phyloP scores from a whole-genome alignment of 2,113 vertebrate species.

The Phrynosoma platyrhinos region DNA sequence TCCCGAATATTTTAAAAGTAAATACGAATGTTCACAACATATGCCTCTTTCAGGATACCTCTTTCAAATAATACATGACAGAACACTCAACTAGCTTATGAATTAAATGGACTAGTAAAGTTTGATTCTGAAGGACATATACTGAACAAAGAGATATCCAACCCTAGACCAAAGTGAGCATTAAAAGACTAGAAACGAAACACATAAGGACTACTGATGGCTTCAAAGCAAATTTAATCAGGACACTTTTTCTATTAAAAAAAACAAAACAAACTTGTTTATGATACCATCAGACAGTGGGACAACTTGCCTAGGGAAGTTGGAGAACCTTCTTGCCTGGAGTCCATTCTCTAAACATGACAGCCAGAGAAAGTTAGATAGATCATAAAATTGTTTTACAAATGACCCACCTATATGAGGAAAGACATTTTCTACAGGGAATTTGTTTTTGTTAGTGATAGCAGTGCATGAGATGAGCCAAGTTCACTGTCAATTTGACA shows the following conservation, averaged over 20 bases:
- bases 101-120: conserved; percentile 26
- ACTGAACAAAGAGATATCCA: conserved; percentile 31
- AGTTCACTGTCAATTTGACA: background rate
- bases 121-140: conserved; percentile 37
- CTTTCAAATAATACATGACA: conserved; percentile 15
- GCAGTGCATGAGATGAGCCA: background rate
- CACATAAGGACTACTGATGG: background rate
- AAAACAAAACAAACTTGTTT: background rate
- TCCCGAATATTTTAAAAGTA: background rate
- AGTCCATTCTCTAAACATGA: background rate
- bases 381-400: background rate
- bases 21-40: background rate
- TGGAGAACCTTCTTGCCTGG: background rate
- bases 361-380: background rate
- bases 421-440: background rate
- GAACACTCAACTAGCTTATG: background rate
- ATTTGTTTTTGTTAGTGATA: background rate
- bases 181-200: conserved; percentile 18
- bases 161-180: conserved; percentile 16
- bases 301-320: background rate
- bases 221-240: background rate
- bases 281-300: background rate
- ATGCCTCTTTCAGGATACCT: background rate
- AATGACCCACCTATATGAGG: background rate
- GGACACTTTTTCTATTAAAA: background rate